Conservation (phyloP, 30 jellyfish, hydroid and myxozoan genomes). For the Pelagia noctiluca region DNA sequence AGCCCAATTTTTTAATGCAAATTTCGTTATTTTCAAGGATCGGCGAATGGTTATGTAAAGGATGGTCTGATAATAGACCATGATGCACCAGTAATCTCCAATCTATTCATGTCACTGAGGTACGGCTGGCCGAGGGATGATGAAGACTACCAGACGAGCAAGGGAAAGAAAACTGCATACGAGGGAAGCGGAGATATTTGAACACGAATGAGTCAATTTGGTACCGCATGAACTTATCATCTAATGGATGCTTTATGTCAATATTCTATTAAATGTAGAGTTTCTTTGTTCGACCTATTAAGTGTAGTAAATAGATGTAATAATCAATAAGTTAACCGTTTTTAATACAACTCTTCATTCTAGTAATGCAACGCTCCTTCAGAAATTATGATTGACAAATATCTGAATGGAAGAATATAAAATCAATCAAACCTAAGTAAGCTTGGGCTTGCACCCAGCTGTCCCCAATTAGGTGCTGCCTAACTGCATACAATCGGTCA, state of each 20-base stretch:
- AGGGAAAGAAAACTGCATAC: neutral
- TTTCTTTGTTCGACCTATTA: neutral
- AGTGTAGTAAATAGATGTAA: neutral
- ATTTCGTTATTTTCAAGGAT: neutral
- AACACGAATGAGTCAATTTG: neutral
- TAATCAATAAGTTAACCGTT: too few species aligned
- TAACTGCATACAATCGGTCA: too few species aligned
- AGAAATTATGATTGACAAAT: too few species aligned
- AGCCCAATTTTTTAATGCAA: too few species aligned
- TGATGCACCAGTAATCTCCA: neutral
- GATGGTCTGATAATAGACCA: neutral
- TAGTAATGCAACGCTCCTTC: too few species aligned
- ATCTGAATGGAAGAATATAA: too few species aligned
- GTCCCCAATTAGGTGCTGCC: too few species aligned
- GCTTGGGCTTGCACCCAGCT: too few species aligned
- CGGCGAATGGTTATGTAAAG: neutral
- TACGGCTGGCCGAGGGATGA: slow-evolving; percentile 6
- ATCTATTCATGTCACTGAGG: neutral
- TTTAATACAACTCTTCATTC: too few species aligned
- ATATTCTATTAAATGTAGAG: neutral
- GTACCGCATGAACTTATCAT: neutral
- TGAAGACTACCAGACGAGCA: neutral
- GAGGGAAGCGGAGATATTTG: neutral
- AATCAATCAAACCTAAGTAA: too few species aligned
- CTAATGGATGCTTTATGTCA: neutral